Conservation (phyloP, 1,140 invertebrate genomes). For the Drosophila pruinosa region DNA sequence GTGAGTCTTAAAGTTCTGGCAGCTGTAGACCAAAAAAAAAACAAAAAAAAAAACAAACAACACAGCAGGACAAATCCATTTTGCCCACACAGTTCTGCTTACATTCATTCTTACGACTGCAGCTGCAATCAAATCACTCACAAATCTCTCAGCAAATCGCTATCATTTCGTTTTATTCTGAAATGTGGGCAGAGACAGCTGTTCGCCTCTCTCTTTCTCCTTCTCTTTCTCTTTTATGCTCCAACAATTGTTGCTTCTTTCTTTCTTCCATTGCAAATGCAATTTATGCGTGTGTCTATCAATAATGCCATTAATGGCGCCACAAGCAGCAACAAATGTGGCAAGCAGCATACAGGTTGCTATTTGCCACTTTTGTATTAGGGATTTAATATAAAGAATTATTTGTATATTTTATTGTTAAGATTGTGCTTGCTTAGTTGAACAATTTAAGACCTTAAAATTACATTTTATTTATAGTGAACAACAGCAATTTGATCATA, state of each 20-base stretch:
- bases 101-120: slow-evolving; percentile 8
- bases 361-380: neutral
- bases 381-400: too few species aligned
- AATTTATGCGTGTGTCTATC: slow-evolving; percentile 4
- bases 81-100: neutral
- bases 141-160: slow-evolving; percentile 29
- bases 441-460: too few species aligned
- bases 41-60: neutral
- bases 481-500: too few species aligned
- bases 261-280: neutral
- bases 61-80: neutral
- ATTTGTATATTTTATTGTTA: too few species aligned
- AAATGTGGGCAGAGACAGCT: slow-evolving; percentile 1
- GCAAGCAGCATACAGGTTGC: neutral
- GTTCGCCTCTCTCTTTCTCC: neutral
- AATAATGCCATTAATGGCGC: neutral
- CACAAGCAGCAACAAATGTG: neutral
- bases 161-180: neutral
- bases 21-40: neutral
- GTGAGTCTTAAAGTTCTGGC: neutral
- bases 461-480: too few species aligned
- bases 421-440: too few species aligned
- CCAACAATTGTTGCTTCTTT: neutral
- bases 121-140: slow-evolving; percentile 27
- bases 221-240: neutral